Conservation (phyloP, 2,113 vertebrate species). For the Podarcis raffonei region DNA sequence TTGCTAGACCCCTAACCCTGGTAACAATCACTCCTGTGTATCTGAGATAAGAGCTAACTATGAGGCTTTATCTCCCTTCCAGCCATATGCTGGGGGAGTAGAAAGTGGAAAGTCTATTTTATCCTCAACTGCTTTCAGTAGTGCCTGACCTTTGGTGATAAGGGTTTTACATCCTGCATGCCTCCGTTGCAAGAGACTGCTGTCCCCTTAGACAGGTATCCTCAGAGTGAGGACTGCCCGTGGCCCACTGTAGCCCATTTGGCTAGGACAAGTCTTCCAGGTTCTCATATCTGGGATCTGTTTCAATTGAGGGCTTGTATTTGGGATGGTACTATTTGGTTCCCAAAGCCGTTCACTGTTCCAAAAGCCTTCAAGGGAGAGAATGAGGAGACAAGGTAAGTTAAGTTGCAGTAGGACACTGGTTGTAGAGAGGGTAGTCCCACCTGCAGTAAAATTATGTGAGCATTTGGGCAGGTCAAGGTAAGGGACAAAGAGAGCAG, state of each 20-base stretch:
- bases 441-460: background rate
- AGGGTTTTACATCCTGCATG: background rate
- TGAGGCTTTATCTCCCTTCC: background rate
- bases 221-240: background rate
- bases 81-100: background rate
- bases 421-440: background rate
- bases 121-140: background rate
- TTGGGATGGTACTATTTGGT: background rate
- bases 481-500: background rate
- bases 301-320: background rate
- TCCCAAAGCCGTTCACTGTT: background rate
- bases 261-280: background rate
- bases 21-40: background rate
- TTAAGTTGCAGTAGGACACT: background rate
- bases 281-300: background rate
- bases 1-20: background rate
- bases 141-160: constrained; percentile 8
- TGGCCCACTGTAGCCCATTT: background rate
- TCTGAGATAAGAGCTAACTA: background rate
- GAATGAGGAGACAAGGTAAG: background rate
- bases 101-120: background rate
- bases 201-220: background rate
- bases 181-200: background rate
- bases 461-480: background rate
- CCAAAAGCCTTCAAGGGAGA: background rate